phyloP scores from a whole-genome alignment of 2,888 invertebrate genomes.

The Sinhomidia bicolor region DNA sequence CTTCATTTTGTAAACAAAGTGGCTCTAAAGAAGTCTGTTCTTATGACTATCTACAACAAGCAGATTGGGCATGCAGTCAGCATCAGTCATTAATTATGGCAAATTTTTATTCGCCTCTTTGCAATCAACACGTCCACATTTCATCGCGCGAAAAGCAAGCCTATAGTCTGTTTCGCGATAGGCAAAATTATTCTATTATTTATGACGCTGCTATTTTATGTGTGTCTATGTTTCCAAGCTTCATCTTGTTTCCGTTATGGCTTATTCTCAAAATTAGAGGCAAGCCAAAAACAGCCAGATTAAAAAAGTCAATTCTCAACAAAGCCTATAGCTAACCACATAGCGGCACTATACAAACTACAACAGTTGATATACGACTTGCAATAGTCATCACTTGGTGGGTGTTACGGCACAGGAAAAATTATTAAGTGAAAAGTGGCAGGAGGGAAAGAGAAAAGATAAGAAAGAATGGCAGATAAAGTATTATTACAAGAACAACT shows the following conservation, averaged over 20 bases:
- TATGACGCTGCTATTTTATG: not conserved
- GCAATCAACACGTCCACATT: slow-evolving; percentile 20
- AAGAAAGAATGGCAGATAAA: not conserved
- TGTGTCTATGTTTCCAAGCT: not conserved
- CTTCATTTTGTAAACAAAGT: too few species aligned
- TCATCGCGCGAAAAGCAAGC: not conserved
- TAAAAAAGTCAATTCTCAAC: slow-evolving; percentile 19
- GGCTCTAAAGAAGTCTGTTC: too few species aligned
- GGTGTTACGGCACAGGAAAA: not conserved
- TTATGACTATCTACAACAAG: too few species aligned
- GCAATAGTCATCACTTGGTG: not conserved
- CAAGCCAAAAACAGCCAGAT: not conserved
- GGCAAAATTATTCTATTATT: not conserved
- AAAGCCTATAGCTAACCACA: too few species aligned
- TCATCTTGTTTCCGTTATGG: not conserved
- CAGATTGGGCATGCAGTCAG: too few species aligned
- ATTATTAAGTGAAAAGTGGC: not conserved
- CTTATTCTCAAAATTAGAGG: slow-evolving; percentile 24
- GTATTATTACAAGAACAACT: not conserved
- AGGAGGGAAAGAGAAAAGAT: not conserved
- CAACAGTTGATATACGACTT: too few species aligned
- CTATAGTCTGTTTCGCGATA: not conserved
- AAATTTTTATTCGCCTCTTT: not conserved
- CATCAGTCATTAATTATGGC: slow-evolving; percentile 29
- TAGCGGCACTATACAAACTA: too few species aligned